Percentiles rank a stretch among this genome's conserved stretches.
Conservation (phyloP, 2,113 vertebrate genomes). For the Callopanchax toddi region DNA sequence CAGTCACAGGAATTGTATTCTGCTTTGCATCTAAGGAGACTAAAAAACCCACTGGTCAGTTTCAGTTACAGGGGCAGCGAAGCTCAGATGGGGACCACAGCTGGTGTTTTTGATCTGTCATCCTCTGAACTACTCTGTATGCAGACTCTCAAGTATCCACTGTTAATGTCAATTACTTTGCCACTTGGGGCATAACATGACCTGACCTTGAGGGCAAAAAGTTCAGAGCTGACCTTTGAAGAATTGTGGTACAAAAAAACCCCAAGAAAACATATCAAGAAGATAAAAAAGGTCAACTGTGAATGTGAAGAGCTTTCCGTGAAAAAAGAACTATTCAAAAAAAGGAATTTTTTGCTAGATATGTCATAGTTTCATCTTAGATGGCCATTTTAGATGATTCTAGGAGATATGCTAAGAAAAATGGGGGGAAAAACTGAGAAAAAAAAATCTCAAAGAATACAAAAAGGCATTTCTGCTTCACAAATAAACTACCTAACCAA, state of each 20-base stretch:
- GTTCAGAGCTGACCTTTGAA: slow-evolving; percentile 24
- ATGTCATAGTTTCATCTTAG: neutral
- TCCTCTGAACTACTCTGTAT: slow-evolving; percentile 19
- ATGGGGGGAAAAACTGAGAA: slow-evolving; percentile 9
- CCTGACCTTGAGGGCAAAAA: slow-evolving; percentile 43
- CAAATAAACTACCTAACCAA: slow-evolving; percentile 59
- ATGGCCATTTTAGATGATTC: neutral
- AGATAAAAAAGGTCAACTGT: neutral
- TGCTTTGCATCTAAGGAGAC: slow-evolving; percentile 12
- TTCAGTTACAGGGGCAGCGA: neutral
- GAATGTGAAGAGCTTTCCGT: neutral
- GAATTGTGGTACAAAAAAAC: slow-evolving; percentile 22
- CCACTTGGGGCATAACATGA: slow-evolving; percentile 11
- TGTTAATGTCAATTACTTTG: slow-evolving; percentile 23
- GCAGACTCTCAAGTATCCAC: slow-evolving; percentile 8
- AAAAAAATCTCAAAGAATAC: slow-evolving; percentile 19
- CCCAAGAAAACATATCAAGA: slow-evolving; percentile 1
- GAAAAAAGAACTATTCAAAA: neutral
- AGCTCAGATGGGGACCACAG: slow-evolving; percentile 5
- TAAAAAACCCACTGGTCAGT: slow-evolving; percentile 1
- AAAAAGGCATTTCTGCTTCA: slow-evolving; percentile 22
- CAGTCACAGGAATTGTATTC: slow-evolving; percentile 8
- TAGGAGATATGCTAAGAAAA: slow-evolving; percentile 13
- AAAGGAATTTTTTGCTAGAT: slow-evolving; percentile 10
- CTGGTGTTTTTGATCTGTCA: slow-evolving; percentile 13